Evolutionary conservation across 2,888 invertebrate genomes (phyloP).

Genomic region (Eilema sororculum): DNA sequence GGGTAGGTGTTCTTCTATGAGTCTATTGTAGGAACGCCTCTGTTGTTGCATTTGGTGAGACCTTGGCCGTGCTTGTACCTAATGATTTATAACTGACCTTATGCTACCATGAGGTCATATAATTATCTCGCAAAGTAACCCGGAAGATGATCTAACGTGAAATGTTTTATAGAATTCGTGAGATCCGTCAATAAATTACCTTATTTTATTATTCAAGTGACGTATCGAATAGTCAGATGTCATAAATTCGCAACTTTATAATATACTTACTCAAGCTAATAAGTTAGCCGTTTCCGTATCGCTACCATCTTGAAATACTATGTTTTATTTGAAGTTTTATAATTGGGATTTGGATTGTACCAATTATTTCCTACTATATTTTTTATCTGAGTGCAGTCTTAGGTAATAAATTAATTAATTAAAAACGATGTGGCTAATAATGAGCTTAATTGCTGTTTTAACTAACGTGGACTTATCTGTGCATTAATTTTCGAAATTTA

Average conservation of each 20-base stretch:
- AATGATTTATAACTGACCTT: conserved; percentile 72
- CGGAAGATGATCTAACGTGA: conserved; percentile 70
- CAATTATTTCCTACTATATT: background rate
- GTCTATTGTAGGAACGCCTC: conserved; percentile 50
- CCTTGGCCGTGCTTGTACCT: conserved; percentile 63
- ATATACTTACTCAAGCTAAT: background rate
- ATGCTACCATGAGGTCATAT: conserved; percentile 65
- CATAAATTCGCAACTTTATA: background rate
- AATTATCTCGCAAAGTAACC: conserved; percentile 71
- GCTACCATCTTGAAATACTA: background rate
- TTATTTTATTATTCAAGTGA: conserved; percentile 19
- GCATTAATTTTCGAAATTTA: too few species aligned
- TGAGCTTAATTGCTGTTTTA: too few species aligned
- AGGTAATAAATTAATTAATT: too few species aligned
- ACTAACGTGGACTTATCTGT: too few species aligned
- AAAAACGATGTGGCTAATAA: too few species aligned
- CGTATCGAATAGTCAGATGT: conserved; percentile 2
- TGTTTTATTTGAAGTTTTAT: background rate
- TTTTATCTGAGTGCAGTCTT: too few species aligned
- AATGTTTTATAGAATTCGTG: conserved; percentile 69
- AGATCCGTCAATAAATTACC: conserved; percentile 60
- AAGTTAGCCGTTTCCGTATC: background rate
- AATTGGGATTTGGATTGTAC: background rate
- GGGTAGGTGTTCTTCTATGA: conserved; percentile 51
- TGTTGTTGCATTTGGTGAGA: conserved; percentile 38